These are phyloP conservation scores for Tenualosa ilisha DNA, from an alignment of 2,797 vertebrate genomes.

Conservation along the genomic window DNA sequence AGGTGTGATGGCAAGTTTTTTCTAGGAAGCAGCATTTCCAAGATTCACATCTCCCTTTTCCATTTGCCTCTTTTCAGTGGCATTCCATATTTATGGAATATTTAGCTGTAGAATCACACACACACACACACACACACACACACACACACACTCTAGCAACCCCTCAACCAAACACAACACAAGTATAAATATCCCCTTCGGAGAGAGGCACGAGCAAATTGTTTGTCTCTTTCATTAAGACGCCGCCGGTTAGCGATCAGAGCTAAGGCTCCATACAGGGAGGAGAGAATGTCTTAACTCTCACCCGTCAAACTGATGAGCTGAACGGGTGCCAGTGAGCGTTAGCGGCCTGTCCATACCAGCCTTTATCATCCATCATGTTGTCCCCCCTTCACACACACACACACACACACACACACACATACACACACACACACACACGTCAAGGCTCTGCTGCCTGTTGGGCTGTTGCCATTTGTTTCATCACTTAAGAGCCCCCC, in stretches of 20 bases:
- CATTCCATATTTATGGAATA: not conserved
- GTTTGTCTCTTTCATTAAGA: not conserved
- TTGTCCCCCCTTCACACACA: not conserved
- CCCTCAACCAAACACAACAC: not conserved
- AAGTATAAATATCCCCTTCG: not conserved
- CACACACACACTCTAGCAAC: not conserved
- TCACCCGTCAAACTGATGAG: not conserved
- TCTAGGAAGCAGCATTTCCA: not conserved
- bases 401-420: not conserved
- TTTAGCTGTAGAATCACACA: no score
- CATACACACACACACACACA: not conserved
- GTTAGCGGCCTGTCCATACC: not conserved
- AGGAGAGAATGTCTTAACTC: conserved; percentile 3
- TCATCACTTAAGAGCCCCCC: conserved; percentile 49
- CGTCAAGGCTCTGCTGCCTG: conserved; percentile 21
- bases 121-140: no score
- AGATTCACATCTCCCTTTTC: not conserved
- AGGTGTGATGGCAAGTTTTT: not conserved
- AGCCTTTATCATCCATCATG: conserved; percentile 6
- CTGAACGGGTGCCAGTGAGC: not conserved
- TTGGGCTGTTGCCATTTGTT: conserved; percentile 54
- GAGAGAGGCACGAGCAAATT: not conserved
- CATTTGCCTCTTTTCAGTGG: not conserved
- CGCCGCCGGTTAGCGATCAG: not conserved
- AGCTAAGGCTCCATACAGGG: not conserved